These are phyloP conservation scores for Thamnophis sirtalis DNA, from an alignment of 2,113 vertebrate species.

Conservation along the genomic window DNA sequence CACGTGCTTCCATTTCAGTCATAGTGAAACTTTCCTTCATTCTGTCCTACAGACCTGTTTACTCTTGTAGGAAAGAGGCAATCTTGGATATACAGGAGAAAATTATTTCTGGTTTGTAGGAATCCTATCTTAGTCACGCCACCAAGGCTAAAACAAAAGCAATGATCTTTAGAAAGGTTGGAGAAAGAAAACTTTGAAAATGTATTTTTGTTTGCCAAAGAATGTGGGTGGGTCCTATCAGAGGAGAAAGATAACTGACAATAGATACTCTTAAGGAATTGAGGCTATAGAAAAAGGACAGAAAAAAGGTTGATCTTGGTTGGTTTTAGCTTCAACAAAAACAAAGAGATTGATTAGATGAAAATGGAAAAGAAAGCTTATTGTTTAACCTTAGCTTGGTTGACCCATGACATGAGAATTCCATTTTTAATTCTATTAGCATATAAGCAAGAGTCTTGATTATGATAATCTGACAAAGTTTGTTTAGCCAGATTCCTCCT, in stretches of 20 bases:
- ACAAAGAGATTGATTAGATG: not conserved
- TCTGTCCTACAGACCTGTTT: not conserved
- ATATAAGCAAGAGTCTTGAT: not conserved
- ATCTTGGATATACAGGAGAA: not conserved
- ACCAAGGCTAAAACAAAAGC: not conserved
- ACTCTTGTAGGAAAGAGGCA: not conserved
- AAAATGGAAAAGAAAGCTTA: not conserved
- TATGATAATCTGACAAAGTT: not conserved
- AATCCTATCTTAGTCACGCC: not conserved
- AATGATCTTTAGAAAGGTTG: not conserved
- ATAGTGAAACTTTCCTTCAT: not conserved
- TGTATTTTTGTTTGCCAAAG: not conserved
- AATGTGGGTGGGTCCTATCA: not conserved
- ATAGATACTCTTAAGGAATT: not conserved
- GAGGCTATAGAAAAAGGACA: not conserved
- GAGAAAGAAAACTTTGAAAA: not conserved
- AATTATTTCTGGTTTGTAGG: not conserved
- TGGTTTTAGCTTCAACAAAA: not conserved
- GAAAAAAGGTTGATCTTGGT: not conserved
- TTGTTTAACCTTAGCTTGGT: not conserved
- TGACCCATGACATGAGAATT: not conserved
- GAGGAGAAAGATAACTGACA: not conserved
- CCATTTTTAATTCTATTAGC: not conserved
- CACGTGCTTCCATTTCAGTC: not conserved
- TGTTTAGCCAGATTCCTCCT: not conserved